phyloP scores from a whole-genome alignment of 64 coral and sea anemone species.

The Exaiptasia diaphana region DNA sequence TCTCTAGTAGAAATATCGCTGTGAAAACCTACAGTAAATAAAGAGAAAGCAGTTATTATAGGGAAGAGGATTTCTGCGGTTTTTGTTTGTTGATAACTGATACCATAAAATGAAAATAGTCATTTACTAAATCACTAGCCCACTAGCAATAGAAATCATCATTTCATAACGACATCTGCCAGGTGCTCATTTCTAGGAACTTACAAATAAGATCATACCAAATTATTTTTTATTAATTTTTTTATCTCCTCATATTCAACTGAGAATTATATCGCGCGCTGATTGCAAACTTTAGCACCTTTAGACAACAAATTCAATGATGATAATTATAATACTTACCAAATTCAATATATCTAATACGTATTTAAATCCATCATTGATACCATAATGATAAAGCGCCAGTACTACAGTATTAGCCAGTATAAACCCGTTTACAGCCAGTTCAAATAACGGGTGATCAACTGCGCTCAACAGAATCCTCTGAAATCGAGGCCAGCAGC shows the following conservation, averaged over 20 bases:
- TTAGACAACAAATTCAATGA: background rate
- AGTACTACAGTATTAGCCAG: slow-evolving; percentile 62
- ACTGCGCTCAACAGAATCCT: slow-evolving; percentile 22
- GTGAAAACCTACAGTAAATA: slow-evolving; percentile 45
- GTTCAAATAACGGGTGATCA: slow-evolving; percentile 55
- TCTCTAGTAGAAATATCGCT: slow-evolving; percentile 70
- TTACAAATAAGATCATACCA: background rate
- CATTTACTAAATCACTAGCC: background rate
- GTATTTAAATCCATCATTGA: slow-evolving; percentile 23
- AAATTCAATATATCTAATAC: slow-evolving; percentile 53
- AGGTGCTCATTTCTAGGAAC: no score
- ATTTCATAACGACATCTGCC: background rate
- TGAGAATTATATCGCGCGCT: background rate
- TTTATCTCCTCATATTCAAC: no score
- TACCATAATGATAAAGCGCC: slow-evolving; percentile 64
- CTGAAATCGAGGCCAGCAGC: slow-evolving; percentile 15
- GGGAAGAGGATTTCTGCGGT: background rate
- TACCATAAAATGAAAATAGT: background rate
- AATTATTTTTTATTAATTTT: no score
- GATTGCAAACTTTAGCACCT: background rate
- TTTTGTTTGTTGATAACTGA: background rate
- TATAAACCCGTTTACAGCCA: slow-evolving; percentile 54
- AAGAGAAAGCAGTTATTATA: background rate
- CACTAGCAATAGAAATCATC: background rate
- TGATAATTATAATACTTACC: slow-evolving; percentile 1